Conservation (phyloP, 2,888 invertebrate species). For the Oxytorus armatus region DNA sequence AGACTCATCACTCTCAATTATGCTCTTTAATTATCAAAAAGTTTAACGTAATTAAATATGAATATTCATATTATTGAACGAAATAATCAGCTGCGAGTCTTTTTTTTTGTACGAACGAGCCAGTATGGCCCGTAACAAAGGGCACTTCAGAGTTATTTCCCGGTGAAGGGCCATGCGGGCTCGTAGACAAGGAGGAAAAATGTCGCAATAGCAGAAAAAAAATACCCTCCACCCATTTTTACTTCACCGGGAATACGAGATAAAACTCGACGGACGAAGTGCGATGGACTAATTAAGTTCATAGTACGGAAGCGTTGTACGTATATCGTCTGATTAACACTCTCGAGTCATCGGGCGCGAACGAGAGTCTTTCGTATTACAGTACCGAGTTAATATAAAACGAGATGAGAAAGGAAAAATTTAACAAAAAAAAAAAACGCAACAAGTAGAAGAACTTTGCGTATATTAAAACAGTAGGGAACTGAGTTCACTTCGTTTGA, state of each 20-base stretch:
- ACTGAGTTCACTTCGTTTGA: neutral
- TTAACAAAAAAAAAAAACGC: conserved; percentile 16
- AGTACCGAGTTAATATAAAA: conserved; percentile 1
- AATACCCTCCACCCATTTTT: neutral
- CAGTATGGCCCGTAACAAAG: neutral
- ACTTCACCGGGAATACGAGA: conserved; percentile 5
- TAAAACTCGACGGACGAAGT: conserved; percentile 29
- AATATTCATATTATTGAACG: neutral
- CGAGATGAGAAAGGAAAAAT: conserved; percentile 5
- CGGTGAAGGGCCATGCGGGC: too few relatives aligned
- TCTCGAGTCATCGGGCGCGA: conserved; percentile 16
- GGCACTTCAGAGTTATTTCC: conserved; percentile 18
- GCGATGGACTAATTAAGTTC: conserved; percentile 53
- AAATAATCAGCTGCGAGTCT: conserved; percentile 7
- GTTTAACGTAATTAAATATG: neutral
- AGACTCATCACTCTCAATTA: too few relatives aligned
- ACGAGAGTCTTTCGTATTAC: conserved; percentile 30
- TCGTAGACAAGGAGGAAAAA: neutral
- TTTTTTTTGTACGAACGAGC: neutral
- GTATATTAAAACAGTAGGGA: conserved; percentile 19
- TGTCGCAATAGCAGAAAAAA: neutral
- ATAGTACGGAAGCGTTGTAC: conserved; percentile 16
- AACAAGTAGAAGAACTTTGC: too few relatives aligned
- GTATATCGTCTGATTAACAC: conserved; percentile 49
- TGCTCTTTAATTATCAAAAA: too few relatives aligned